Evolutionary conservation across 2,888 invertebrate species (phyloP).

Genomic region (Tinea semifulvella): DNA sequence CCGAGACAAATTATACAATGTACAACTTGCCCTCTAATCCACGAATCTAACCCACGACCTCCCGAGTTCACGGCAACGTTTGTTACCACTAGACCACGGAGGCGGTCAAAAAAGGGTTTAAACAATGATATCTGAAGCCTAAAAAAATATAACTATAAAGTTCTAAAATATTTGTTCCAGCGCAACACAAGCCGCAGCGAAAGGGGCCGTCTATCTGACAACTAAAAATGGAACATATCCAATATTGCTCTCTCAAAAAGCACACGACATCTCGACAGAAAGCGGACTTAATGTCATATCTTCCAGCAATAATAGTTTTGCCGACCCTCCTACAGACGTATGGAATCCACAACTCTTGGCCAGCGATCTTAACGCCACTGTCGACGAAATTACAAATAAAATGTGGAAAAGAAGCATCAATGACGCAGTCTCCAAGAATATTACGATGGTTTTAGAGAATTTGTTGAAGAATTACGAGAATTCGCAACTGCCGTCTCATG

Average conservation of each 20-base stretch:
- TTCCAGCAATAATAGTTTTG: not conserved
- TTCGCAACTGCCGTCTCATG: slow-evolving; percentile 88
- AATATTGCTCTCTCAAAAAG: slow-evolving; percentile 39
- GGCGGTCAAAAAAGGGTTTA: no score
- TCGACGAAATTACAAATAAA: slow-evolving; percentile 29
- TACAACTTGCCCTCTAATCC: no score
- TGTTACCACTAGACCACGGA: no score
- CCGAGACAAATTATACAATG: no score
- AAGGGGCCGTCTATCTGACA: slow-evolving; percentile 61
- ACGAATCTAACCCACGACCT: no score
- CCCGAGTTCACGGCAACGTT: no score
- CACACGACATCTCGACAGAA: slow-evolving; percentile 27
- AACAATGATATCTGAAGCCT: no score
- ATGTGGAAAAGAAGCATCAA: slow-evolving; percentile 64
- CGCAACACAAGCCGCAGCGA: slow-evolving; percentile 19
- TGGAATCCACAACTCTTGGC: slow-evolving; percentile 40
- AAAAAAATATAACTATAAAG: no score
- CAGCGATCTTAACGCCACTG: slow-evolving; percentile 45
- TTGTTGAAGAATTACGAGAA: slow-evolving; percentile 90
- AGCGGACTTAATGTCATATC: slow-evolving; percentile 4
- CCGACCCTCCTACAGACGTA: slow-evolving; percentile 24
- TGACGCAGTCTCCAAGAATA: slow-evolving; percentile 83
- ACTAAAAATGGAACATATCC: slow-evolving; percentile 62
- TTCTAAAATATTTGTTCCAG: no score
- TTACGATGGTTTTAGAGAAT: slow-evolving; percentile 85